phyloP scores from a whole-genome alignment of 1,140 invertebrate genomes.

The Drosophila ogumai region DNA sequence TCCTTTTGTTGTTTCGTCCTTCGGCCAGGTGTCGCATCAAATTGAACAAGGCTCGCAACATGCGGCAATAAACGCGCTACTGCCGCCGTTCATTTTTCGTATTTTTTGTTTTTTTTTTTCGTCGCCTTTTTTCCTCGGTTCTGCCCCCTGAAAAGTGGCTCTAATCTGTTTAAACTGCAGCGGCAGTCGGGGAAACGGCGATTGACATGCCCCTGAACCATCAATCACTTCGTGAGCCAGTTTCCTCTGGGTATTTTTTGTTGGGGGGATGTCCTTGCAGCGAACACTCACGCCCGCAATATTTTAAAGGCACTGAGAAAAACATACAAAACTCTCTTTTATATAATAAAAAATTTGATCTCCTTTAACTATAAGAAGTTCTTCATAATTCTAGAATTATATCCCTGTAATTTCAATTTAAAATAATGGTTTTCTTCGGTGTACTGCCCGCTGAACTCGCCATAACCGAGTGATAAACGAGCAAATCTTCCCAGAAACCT shows the following conservation, averaged over 20 bases:
- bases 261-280: conserved; percentile 45
- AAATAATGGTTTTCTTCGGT: not conserved
- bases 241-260: not conserved
- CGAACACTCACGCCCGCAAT: conserved; percentile 31
- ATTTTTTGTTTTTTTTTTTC: conserved; percentile 31
- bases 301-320: conserved; percentile 7
- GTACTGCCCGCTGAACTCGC: conserved; percentile 3
- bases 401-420: not conserved
- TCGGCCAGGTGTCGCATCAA: conserved; percentile 70
- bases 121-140: not conserved
- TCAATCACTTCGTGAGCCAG: conserved; percentile 67
- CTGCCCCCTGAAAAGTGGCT: conserved; percentile 66
- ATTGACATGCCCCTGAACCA: conserved; percentile 79
- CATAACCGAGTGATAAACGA: conserved; percentile 35
- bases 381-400: too few species aligned
- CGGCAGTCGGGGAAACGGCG: conserved; percentile 53
- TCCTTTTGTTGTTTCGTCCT: conserved; percentile 27
- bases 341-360: too few species aligned
- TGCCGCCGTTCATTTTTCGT: conserved; percentile 12
- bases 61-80: conserved; percentile 68
- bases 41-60: conserved; percentile 75
- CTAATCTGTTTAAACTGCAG: conserved; percentile 82
- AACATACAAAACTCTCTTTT: too few species aligned
- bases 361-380: not conserved
- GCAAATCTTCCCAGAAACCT: conserved; percentile 11